Conservation (phyloP, 2,888 invertebrate genomes). For the Blastobasis adustella region DNA sequence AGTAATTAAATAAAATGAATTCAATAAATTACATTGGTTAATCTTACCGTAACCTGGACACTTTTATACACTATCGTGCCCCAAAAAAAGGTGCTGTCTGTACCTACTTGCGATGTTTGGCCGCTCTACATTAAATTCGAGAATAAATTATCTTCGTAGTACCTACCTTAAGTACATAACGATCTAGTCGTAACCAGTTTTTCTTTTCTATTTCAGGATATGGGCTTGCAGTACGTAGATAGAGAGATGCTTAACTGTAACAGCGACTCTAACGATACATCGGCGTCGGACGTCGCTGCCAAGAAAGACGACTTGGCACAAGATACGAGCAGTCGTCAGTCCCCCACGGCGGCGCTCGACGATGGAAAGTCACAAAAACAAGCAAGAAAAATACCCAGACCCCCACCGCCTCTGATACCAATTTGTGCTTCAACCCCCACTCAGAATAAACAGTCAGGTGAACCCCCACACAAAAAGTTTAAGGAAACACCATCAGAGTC, state of each 20-base stretch:
- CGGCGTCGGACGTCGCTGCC: conserved; percentile 28
- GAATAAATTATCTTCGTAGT: not conserved
- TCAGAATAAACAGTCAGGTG: conserved; percentile 52
- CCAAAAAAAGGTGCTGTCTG: too few relatives aligned
- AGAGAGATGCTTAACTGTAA: conserved; percentile 55
- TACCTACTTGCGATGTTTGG: too few relatives aligned
- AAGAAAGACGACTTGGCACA: conserved; percentile 35
- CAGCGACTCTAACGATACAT: conserved; percentile 59
- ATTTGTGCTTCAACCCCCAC: conserved; percentile 70
- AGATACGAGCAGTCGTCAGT: conserved; percentile 30
- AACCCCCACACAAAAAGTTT: conserved; percentile 59
- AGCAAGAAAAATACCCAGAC: conserved; percentile 66
- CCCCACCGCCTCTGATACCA: conserved; percentile 85
- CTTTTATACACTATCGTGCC: too few relatives aligned
- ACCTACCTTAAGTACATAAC: not conserved
- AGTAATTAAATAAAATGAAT: too few relatives aligned
- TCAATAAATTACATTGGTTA: too few relatives aligned
- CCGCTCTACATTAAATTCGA: too few relatives aligned
- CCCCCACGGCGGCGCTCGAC: conserved; percentile 33
- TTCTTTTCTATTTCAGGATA: conserved; percentile 52
- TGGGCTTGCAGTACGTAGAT: conserved; percentile 53
- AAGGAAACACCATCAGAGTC: conserved; percentile 38
- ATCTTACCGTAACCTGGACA: too few relatives aligned
- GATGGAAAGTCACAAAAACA: conserved; percentile 45
- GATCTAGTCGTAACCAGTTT: not conserved